A percentile compares a stretch with the other conserved stretches of the same genome.
Evolutionary conservation across 2,888 invertebrate genomes (phyloP).

Genomic region (Lymantria dispar): DNA sequence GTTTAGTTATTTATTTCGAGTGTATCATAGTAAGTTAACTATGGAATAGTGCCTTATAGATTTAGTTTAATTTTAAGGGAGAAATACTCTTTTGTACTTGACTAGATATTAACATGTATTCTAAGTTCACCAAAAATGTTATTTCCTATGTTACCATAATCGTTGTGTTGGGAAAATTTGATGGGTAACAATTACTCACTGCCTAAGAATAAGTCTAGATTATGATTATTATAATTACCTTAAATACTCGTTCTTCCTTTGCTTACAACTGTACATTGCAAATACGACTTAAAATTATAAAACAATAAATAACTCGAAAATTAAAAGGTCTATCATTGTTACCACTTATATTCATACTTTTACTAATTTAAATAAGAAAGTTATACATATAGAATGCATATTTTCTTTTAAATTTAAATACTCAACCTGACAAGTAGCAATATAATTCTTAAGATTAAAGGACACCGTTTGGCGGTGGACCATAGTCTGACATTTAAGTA

Average conservation of each 20-base stretch:
- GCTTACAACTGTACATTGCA: slow-evolving; percentile 77
- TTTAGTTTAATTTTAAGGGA: slow-evolving; percentile 65
- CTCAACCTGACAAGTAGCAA: too few species aligned
- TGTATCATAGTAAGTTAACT: slow-evolving; percentile 80
- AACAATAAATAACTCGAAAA: slow-evolving; percentile 60
- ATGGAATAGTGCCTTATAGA: slow-evolving; percentile 82
- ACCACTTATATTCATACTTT: background rate
- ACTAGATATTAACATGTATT: slow-evolving; percentile 58
- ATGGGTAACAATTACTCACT: slow-evolving; percentile 56
- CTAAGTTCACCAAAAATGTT: slow-evolving; percentile 73
- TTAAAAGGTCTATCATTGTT: slow-evolving; percentile 24
- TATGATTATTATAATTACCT: slow-evolving; percentile 52
- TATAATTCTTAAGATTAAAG: too few species aligned
- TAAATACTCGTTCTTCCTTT: slow-evolving; percentile 63
- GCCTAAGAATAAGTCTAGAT: slow-evolving; percentile 67
- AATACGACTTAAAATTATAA: slow-evolving; percentile 73
- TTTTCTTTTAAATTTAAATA: too few species aligned
- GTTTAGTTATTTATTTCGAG: slow-evolving; percentile 80
- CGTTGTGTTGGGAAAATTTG: slow-evolving; percentile 50
- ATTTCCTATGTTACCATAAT: slow-evolving; percentile 69
- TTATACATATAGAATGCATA: too few species aligned
- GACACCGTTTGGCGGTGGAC: too few species aligned
- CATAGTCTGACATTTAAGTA: too few species aligned
- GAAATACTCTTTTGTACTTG: slow-evolving; percentile 74
- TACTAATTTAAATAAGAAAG: too few species aligned